Conservation (phyloP, 2,888 invertebrate genomes). For the Isoperla grammatica region DNA sequence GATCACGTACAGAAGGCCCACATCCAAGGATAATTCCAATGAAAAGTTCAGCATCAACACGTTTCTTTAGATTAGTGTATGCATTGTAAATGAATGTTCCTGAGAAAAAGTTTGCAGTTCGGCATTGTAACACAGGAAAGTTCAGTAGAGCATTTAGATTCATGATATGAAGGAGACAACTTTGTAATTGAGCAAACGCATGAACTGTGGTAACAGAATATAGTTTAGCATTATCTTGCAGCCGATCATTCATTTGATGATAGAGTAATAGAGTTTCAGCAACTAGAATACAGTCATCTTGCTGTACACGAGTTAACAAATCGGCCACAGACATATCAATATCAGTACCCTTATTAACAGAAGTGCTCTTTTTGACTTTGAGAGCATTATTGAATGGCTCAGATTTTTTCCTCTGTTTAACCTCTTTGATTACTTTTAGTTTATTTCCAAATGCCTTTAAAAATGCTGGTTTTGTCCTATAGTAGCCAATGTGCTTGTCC, state of each 20-base stretch:
- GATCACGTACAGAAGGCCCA: neutral
- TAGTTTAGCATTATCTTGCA: conserved; percentile 49
- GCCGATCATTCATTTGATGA: conserved; percentile 53
- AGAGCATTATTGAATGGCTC: conserved; percentile 8
- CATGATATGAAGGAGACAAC: conserved; percentile 53
- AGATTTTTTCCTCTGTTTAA: conserved; percentile 20
- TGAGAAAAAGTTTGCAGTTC: conserved; percentile 60
- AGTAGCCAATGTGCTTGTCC: conserved; percentile 53
- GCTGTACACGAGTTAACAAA: conserved; percentile 49
- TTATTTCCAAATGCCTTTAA: conserved; percentile 46
- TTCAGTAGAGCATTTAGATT: conserved; percentile 60
- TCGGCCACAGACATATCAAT: conserved; percentile 40
- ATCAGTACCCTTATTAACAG: neutral
- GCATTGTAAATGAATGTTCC: conserved; percentile 74
- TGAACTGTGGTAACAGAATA: conserved; percentile 56
- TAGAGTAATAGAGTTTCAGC: conserved; percentile 53
- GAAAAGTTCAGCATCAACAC: conserved; percentile 50
- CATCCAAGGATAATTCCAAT: conserved; percentile 41
- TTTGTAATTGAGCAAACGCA: conserved; percentile 61
- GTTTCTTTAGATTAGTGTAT: conserved; percentile 54
- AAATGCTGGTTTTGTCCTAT: conserved; percentile 48
- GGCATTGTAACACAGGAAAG: conserved; percentile 51
- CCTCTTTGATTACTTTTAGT: conserved; percentile 39
- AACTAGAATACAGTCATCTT: conserved; percentile 54
- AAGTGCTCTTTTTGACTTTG: conserved; percentile 34